phyloP scores from a whole-genome alignment of 1,140 invertebrate genomes.

The Pollicipes pollicipes region DNA sequence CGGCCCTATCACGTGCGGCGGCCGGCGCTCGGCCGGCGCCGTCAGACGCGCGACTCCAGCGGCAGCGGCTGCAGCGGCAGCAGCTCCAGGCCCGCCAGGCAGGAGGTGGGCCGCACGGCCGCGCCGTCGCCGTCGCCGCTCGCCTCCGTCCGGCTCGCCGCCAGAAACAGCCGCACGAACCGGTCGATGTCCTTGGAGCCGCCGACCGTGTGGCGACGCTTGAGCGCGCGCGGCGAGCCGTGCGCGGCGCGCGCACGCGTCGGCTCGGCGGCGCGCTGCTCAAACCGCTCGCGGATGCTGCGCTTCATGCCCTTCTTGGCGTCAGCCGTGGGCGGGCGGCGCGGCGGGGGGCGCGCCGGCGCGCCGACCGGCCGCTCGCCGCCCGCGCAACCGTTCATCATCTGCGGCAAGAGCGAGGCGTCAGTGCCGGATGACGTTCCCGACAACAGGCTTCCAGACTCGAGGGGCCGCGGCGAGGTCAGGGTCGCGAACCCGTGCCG shows the following conservation, averaged over 20 bases:
- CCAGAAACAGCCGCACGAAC: conserved; percentile 25
- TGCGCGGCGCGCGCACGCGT: not conserved
- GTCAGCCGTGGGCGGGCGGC: not conserved
- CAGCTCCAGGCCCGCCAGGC: not conserved
- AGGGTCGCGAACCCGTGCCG: too few species aligned
- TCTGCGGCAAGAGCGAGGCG: not conserved
- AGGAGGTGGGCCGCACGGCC: not conserved
- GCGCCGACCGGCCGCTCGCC: not conserved
- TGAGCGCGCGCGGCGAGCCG: conserved; percentile 30
- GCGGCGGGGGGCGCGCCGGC: too few species aligned
- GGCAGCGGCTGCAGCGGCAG: not conserved
- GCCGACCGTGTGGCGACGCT: conserved; percentile 75
- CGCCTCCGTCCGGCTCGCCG: not conserved
- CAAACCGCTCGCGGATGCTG: not conserved
- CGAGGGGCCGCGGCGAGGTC: too few species aligned
- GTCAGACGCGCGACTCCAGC: conserved; percentile 3
- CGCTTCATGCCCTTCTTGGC: conserved; percentile 5
- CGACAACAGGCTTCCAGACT: too few species aligned
- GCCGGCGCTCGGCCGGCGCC: too few species aligned
- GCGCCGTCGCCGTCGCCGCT: too few species aligned
- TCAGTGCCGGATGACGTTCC: too few species aligned
- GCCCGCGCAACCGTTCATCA: not conserved
- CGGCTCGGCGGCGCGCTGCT: not conserved
- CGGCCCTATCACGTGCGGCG: not conserved
- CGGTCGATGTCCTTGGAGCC: conserved; percentile 68